Percentiles rank a stretch among this genome's conserved stretches.
Evolutionary conservation across 2,797 vertebrate species (phyloP).

Genomic region (Syngnathus rostellatus): DNA sequence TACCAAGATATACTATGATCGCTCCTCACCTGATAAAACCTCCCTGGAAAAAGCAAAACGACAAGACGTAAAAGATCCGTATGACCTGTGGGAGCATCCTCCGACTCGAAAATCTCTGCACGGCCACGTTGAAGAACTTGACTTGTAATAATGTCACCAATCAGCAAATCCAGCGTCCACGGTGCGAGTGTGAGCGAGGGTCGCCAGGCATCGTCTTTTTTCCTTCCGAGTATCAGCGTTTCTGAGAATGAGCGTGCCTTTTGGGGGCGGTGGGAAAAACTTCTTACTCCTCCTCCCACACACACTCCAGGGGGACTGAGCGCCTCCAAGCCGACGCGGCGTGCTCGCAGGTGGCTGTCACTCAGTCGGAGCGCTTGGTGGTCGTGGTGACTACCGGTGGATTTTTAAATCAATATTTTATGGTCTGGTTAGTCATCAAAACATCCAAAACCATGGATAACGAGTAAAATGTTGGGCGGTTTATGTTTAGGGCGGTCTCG

Average conservation of each 20-base stretch:
- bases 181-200: slow-evolving; percentile 44
- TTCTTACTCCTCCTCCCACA: slow-evolving; percentile 49
- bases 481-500: neutral
- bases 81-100: slow-evolving; percentile 74
- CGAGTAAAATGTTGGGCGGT: too few relatives aligned
- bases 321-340: neutral
- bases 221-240: slow-evolving; percentile 26
- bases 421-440: neutral
- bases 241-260: slow-evolving; percentile 35
- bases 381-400: neutral
- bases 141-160: slow-evolving; percentile 41
- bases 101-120: slow-evolving; percentile 53
- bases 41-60: slow-evolving; percentile 72
- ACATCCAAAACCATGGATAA: neutral
- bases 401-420: neutral
- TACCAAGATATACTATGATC: neutral
- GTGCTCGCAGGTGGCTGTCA: neutral
- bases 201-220: slow-evolving; percentile 65
- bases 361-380: neutral
- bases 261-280: slow-evolving; percentile 51
- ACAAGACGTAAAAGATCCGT: slow-evolving; percentile 70
- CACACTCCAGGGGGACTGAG: slow-evolving; percentile 1
- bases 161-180: slow-evolving; percentile 68
- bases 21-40: slow-evolving; percentile 72
- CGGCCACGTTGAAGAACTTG: slow-evolving; percentile 53